These are phyloP conservation scores for Deroplatys truncata DNA, from an alignment of 2,888 invertebrate genomes.

Conservation along the genomic window DNA sequence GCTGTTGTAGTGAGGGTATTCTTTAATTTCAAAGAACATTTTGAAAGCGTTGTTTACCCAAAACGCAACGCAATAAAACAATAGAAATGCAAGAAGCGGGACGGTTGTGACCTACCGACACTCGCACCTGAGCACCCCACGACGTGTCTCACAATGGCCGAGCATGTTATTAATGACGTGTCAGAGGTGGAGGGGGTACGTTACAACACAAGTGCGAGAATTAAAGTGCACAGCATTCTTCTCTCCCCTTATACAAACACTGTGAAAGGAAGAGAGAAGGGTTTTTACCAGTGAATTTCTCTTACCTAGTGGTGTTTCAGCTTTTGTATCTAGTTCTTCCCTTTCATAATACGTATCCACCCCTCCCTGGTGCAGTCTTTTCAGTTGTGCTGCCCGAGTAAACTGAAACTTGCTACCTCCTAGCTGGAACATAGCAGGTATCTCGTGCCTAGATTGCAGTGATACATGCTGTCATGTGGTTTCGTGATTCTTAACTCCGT, in stretches of 20 bases:
- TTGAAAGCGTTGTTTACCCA: neutral
- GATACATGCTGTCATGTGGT: no score
- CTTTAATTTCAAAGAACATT: neutral
- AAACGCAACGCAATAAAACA: neutral
- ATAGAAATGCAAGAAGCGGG: neutral
- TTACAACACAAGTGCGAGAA: neutral
- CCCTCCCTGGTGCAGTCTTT: neutral
- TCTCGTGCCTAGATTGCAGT: no score
- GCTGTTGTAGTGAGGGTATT: no score
- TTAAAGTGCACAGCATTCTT: slow-evolving; percentile 8
- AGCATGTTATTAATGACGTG: slow-evolving; percentile 12
- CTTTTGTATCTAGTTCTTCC: slow-evolving; percentile 7
- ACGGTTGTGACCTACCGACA: neutral
- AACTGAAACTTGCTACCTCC: neutral
- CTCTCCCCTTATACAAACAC: neutral
- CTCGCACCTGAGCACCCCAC: neutral
- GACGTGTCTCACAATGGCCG: neutral
- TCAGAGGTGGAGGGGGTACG: neutral
- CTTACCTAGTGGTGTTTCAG: slow-evolving; percentile 4
- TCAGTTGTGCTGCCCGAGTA: neutral
- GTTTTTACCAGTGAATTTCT: neutral
- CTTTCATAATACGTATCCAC: neutral
- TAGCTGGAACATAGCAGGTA: no score
- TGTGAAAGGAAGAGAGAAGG: neutral
- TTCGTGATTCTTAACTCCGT: no score